These are phyloP conservation scores for Tridacna crocea DNA, from an alignment of 2,888 invertebrate species.

Conservation along the genomic window DNA sequence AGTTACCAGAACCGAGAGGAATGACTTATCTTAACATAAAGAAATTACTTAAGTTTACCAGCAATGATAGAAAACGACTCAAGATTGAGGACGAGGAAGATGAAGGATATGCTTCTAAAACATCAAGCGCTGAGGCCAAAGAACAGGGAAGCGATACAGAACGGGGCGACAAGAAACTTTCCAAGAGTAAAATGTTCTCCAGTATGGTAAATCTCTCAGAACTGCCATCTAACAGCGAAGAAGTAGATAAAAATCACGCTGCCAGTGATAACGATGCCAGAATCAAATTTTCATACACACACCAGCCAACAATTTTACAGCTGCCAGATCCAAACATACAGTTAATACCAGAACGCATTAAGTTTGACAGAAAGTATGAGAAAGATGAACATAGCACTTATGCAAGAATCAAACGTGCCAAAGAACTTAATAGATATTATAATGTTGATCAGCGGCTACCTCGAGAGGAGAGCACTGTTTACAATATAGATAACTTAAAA, in stretches of 20 bases:
- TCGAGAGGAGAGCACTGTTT: conserved; percentile 43
- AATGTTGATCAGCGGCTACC: conserved; percentile 28
- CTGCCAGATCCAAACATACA: conserved; percentile 53
- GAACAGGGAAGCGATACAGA: conserved; percentile 41
- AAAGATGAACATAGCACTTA: conserved; percentile 45
- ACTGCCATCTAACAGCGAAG: conserved; percentile 37
- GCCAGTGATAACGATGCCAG: conserved; percentile 20
- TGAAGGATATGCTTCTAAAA: conserved; percentile 63
- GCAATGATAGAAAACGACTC: conserved; percentile 28
- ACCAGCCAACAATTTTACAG: conserved; percentile 55
- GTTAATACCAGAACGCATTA: conserved; percentile 37
- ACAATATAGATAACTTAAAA: conserved; percentile 45
- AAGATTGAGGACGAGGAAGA: conserved; percentile 57
- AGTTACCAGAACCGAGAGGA: conserved; percentile 3
- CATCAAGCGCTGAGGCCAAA: conserved; percentile 59
- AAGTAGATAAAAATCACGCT: background rate
- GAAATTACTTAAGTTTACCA: conserved; percentile 50
- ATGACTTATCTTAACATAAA: conserved; percentile 52
- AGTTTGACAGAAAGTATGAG: conserved; percentile 40
- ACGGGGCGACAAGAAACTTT: conserved; percentile 13
- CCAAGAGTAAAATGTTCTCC: conserved; percentile 37
- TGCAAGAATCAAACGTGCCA: conserved; percentile 54
- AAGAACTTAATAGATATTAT: conserved; percentile 49
- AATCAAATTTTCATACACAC: conserved; percentile 59
- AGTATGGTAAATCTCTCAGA: conserved; percentile 59